Base-by-base conservation (phyloP, 1,140 invertebrate species). In the Aphelenchoides besseyi region DNA sequence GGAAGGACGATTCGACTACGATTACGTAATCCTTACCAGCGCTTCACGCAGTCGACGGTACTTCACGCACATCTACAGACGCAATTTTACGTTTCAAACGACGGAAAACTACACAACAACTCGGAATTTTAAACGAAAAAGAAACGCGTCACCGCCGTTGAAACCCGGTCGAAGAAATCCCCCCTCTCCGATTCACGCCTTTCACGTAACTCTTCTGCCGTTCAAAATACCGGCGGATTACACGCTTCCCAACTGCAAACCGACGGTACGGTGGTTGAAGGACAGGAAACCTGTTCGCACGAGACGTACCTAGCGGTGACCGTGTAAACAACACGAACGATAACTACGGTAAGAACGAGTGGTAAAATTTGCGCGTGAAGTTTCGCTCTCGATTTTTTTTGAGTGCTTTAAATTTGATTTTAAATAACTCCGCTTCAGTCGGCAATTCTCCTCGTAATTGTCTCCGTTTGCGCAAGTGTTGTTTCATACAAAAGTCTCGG, bases 11-110 rank as follows among this genome's bases (percentile, higher is more conserved):
- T 48, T 48, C 41, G 23, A 48, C 41, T 48, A 48, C 41, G 41
- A 48, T 48, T 48, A 48, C 41, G 41, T 48, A 48, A 48, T 48
- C 41, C 41, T 48, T 48, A 48, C 41, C 41, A 48, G 23, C 41
- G 41, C 41, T 48, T 48, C 41, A 23, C 41, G 12, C 41, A 48
- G 23, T 12, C 41, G 41, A 12, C 41, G 41, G 41, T 48, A 48
- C 41, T 48, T 48, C 41, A 48, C 41, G 41, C 41, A 48, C 41
- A 12, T 48, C 23, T 23, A 23, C 41, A 12, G 41, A 12, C 41
- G 41, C 41, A 12, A 23, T 16, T 48, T 48, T 23, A 23, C 41
- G 41, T 48, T 48, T 48, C 12, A 48, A 48, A 12, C 41, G 41
- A 48, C 41, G 41, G 41, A 48, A n/a, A 48, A 48, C 41, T 48